A percentile compares a stretch with the other conserved stretches of the same genome.
Evolutionary conservation across 1,140 invertebrate species (phyloP).

Genomic region (Hyles euphorbiae): DNA sequence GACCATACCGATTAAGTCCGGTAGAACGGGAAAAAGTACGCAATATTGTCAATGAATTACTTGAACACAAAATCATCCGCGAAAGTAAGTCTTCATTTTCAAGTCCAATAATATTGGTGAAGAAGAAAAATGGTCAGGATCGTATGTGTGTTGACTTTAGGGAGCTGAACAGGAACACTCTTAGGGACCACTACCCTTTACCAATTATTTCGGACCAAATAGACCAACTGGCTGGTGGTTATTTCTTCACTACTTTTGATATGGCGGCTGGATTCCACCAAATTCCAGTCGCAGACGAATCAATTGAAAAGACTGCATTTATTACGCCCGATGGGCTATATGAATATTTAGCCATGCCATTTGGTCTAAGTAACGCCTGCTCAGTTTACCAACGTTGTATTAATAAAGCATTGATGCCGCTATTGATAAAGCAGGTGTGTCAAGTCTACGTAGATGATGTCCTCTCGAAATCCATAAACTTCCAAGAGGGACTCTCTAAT

Average conservation of each 20-base stretch:
- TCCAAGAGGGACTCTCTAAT: constrained; percentile 15
- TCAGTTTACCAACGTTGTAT: constrained; percentile 32
- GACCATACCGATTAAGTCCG: constrained; percentile 22
- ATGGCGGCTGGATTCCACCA: constrained; percentile 44
- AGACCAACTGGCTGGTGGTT: neutral
- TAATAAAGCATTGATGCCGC: constrained; percentile 14
- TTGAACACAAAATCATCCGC: constrained; percentile 41
- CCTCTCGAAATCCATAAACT: neutral
- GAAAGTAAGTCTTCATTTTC: constrained; percentile 39
- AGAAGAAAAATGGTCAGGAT: neutral
- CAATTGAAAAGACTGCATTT: constrained; percentile 72
- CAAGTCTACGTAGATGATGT: neutral
- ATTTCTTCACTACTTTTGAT: constrained; percentile 18
- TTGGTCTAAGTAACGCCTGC: constrained; percentile 23
- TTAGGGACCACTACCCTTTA: constrained; percentile 20
- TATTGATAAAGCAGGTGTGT: constrained; percentile 8
- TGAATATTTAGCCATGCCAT: constrained; percentile 25
- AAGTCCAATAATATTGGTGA: constrained; percentile 15
- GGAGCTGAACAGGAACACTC: neutral
- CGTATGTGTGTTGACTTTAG: constrained; percentile 22
- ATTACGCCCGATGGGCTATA: constrained; percentile 32
- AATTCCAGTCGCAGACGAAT: constrained; percentile 41
- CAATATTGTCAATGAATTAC: constrained; percentile 16
- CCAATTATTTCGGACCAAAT: too few relatives aligned
- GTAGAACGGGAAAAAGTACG: constrained; percentile 22